Evolutionary conservation across 2,113 vertebrate species (phyloP), one percentile per base, ranked within the genome.

Genomic region (Misgurnus mizolepis): DNA sequence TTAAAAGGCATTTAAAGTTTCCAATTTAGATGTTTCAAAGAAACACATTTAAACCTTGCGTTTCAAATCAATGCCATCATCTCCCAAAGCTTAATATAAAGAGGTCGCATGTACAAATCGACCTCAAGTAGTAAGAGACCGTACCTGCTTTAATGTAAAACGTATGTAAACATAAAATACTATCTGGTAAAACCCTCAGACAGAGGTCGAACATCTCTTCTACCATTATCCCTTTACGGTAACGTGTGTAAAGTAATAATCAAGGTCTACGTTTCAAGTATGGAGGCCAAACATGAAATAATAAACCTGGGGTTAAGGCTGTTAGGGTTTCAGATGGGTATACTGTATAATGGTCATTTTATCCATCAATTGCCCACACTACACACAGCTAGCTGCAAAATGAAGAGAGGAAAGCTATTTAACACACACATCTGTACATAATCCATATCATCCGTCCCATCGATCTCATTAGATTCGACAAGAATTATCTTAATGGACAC

Each of bases 351-450:
- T 18, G 70, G 53, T 34, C 72, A 27, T 61, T 41, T 27, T 41
- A 74, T 74, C 40, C 71, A 45, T 11, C 12, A 74, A 22, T 22
- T 43, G 55, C 55, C 53, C 68, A 76, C 75, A 80, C 49, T 62
- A 72, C 69, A 83, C 76, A 85, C 80, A 65, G 74, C 83, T 89
- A 79, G 86, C 85, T 83, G 73, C 80, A 85, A 82, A 80, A 76
- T 83, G 81, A 84, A 79, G 80, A 83, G 88, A 84, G 82, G 84
- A 83, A 60, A 88, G 85, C 88, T 90, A 91, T 87, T 90, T 90
- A 90, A 89, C 88, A 91, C 90, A 92, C 75, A 85, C 62, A 50
- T 87, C 82, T 90, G 88, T 90, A 93, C 87, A 91, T 79, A 82
- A 88, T 88, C 87, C 86, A 80, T 80, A 68, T 83, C 82, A 82